Conservation (phyloP, 2,888 invertebrate species). For the Pycnomerus fuliginosus region DNA sequence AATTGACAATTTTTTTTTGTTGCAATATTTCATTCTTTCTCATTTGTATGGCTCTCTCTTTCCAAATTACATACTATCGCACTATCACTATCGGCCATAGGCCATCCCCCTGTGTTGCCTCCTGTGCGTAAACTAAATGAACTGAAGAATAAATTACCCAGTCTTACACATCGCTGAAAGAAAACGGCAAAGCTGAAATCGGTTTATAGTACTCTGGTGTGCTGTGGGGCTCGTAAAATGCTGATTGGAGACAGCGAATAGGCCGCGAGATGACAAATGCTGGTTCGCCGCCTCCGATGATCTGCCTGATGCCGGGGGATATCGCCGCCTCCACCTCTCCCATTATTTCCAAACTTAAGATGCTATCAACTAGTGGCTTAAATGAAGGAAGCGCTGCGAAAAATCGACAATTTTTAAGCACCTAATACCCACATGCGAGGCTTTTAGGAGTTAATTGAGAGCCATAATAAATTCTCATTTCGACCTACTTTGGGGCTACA, state of each 20-base stretch:
- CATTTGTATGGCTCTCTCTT: no score
- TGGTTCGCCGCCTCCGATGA: conserved; percentile 25
- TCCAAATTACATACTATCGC: no score
- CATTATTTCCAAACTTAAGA: no score
- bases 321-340: conserved; percentile 12
- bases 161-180: conserved; percentile 32
- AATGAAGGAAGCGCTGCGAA: no score
- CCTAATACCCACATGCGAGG: no score
- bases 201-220: conserved; percentile 48
- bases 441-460: conserved; percentile 25
- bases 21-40: no score
- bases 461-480: conserved; percentile 31
- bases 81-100: no score
- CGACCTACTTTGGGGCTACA: conserved; percentile 9
- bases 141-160: conserved; percentile 26
- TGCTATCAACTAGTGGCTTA: no score
- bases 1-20: no score
- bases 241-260: conserved; percentile 49
- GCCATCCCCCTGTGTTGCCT: no score
- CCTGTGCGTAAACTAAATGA: no score
- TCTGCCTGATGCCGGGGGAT: conserved; percentile 19
- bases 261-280: conserved; percentile 42
- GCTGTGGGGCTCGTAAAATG: conserved; percentile 49
- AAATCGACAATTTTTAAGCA: no score
- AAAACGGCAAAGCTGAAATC: conserved; percentile 41